phyloP scores from a whole-genome alignment of 2,797 vertebrate genomes.

The Sciaenops ocellatus region DNA sequence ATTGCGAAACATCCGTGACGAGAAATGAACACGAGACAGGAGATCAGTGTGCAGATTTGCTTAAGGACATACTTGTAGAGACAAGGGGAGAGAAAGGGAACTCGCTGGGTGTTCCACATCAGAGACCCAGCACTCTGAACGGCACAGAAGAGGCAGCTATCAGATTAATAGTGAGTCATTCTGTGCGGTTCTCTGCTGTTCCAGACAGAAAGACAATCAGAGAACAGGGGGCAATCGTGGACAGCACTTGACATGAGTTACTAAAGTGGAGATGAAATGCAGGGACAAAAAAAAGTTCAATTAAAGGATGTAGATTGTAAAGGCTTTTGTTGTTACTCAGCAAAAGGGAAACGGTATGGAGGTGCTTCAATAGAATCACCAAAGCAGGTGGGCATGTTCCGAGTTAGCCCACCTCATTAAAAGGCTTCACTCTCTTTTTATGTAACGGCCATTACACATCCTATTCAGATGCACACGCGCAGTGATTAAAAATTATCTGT shows the following conservation, averaged over 20 bases:
- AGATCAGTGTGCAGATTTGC: conserved; percentile 82
- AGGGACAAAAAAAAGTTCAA: conserved; percentile 78
- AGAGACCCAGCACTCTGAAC: conserved; percentile 75
- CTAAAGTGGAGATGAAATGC: conserved; percentile 81
- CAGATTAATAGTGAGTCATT: conserved; percentile 82
- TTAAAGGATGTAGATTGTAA: conserved; percentile 83
- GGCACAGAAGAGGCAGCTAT: conserved; percentile 75
- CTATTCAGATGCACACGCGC: conserved; percentile 84
- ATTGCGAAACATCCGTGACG: conserved; percentile 85
- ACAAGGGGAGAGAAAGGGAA: conserved; percentile 74
- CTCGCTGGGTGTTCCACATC: conserved; percentile 85
- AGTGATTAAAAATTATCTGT: conserved; percentile 89
- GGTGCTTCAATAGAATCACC: conserved; percentile 84
- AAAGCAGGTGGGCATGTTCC: conserved; percentile 86
- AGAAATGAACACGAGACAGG: conserved; percentile 82
- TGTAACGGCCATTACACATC: conserved; percentile 83
- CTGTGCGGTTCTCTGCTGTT: conserved; percentile 62
- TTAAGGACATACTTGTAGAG: conserved; percentile 83
- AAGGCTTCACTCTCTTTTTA: conserved; percentile 83
- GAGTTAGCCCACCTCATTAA: conserved; percentile 87
- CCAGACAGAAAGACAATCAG: conserved; percentile 77
- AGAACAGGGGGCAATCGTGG: conserved; percentile 71
- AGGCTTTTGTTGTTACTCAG: conserved; percentile 83
- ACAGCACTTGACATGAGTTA: conserved; percentile 79
- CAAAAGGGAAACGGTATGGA: conserved; percentile 81